phyloP scores from a whole-genome alignment of 2,888 invertebrate genomes.

The Helleia helle region DNA sequence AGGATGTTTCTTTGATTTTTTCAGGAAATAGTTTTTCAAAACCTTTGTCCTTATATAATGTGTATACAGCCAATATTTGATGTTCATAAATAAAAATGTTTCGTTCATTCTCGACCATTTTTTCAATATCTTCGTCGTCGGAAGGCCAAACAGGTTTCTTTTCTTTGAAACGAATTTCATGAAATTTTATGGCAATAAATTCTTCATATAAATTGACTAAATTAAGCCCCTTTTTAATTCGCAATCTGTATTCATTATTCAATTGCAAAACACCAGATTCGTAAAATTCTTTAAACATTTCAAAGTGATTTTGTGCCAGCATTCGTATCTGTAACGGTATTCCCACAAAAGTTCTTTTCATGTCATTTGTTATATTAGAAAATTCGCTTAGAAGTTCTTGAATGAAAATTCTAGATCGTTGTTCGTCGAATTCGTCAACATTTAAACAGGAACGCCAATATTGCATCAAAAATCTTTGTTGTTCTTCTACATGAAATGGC shows the following conservation, averaged over 20 bases:
- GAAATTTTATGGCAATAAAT: constrained; percentile 1
- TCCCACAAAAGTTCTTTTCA: constrained; percentile 10
- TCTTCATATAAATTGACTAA: not conserved
- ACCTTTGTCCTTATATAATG: not conserved
- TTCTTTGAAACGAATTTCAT: constrained; percentile 5
- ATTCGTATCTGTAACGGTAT: constrained; percentile 10
- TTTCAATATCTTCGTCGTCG: constrained; percentile 1
- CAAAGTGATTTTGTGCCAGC: constrained; percentile 8
- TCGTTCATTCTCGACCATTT: not conserved
- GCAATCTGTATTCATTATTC: not conserved
- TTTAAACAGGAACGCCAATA: not conserved
- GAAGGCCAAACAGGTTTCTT: not conserved
- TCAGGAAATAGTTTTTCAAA: not conserved
- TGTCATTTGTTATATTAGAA: constrained; percentile 3
- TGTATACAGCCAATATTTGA: not conserved
- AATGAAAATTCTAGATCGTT: not conserved
- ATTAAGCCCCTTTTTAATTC: not conserved
- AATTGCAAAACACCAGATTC: constrained; percentile 1
- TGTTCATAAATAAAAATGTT: not conserved
- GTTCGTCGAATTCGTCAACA: not conserved
- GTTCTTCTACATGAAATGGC: not conserved
- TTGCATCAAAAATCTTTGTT: not conserved
- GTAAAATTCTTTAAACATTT: constrained; percentile 7
- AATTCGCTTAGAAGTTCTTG: not conserved
- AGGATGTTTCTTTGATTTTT: not conserved